These are phyloP conservation scores for Hormiphora californensis DNA, from an alignment of 37 sponge, comb jelly and placozoan genomes.

Conservation along the genomic window DNA sequence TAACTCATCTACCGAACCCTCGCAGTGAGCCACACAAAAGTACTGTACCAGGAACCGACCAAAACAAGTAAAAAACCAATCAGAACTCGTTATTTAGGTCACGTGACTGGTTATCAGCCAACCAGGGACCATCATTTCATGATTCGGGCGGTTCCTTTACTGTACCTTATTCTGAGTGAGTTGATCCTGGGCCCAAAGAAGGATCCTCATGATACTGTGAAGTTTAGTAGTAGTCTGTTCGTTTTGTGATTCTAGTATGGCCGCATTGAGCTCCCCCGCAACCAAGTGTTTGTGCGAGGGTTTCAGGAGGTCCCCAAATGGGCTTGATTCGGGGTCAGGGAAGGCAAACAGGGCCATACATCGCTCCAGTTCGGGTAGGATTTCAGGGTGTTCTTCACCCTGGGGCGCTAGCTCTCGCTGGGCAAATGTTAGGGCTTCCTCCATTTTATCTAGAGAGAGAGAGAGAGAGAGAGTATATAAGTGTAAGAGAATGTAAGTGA, in stretches of 20 bases:
- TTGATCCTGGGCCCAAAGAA: constrained; percentile 75
- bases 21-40: no score
- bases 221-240: constrained; percentile 62
- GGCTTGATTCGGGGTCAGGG: constrained; percentile 60
- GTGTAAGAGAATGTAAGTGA: no score
- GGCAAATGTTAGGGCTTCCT: constrained; percentile 72
- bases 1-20: no score
- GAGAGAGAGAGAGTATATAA: background rate
- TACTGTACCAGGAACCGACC: no score
- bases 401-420: constrained; percentile 76
- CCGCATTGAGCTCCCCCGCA: constrained; percentile 80
- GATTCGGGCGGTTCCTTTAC: background rate
- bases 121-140: background rate
- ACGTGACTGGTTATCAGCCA: background rate
- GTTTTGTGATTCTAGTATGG: constrained; percentile 73
- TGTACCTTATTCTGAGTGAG: constrained; percentile 55
- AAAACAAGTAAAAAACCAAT: no score
- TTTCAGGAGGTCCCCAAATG: constrained; percentile 70
- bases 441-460: constrained; percentile 58
- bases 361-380: constrained; percentile 76
- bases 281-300: constrained; percentile 74
- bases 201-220: constrained; percentile 69
- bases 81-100: no score
- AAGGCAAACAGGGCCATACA: constrained; percentile 76
- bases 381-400: constrained; percentile 78